Evolutionary conservation across 2,888 invertebrate species (phyloP).

Genomic region (Globia sparganii): DNA sequence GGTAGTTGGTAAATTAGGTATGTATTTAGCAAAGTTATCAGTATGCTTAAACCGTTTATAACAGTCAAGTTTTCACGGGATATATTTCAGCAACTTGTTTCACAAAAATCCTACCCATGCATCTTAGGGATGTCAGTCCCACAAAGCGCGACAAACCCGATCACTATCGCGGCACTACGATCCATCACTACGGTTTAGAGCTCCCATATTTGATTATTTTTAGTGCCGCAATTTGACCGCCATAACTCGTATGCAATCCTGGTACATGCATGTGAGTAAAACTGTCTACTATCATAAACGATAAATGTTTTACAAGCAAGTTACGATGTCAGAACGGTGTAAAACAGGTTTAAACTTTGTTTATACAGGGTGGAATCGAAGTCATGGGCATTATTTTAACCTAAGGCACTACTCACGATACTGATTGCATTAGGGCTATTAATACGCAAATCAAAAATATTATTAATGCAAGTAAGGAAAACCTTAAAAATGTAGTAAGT

Average conservation of each 20-base stretch:
- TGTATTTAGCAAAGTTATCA: not conserved
- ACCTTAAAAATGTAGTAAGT: too few species aligned
- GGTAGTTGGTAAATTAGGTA: too few species aligned
- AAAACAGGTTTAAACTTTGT: not conserved
- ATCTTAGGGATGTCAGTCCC: constrained; percentile 42
- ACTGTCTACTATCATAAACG: constrained; percentile 10
- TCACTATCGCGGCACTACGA: constrained; percentile 31
- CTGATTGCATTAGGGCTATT: too few species aligned
- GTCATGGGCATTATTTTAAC: too few species aligned
- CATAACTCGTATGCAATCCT: constrained; percentile 8
- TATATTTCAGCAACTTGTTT: not conserved
- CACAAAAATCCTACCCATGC: constrained; percentile 34
- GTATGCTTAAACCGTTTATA: not conserved
- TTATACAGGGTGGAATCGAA: too few species aligned
- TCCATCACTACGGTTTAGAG: constrained; percentile 42
- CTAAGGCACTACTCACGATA: too few species aligned
- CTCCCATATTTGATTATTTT: constrained; percentile 49
- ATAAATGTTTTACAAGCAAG: constrained; percentile 23
- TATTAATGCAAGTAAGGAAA: too few species aligned
- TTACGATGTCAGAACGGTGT: constrained; percentile 11
- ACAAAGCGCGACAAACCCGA: constrained; percentile 40
- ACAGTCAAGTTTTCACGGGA: not conserved
- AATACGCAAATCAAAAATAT: too few species aligned
- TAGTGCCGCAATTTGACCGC: constrained; percentile 23
- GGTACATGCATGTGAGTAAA: constrained; percentile 12